phyloP scores from a whole-genome alignment of 2,797 vertebrate species.

The Malurus leucopterus region DNA sequence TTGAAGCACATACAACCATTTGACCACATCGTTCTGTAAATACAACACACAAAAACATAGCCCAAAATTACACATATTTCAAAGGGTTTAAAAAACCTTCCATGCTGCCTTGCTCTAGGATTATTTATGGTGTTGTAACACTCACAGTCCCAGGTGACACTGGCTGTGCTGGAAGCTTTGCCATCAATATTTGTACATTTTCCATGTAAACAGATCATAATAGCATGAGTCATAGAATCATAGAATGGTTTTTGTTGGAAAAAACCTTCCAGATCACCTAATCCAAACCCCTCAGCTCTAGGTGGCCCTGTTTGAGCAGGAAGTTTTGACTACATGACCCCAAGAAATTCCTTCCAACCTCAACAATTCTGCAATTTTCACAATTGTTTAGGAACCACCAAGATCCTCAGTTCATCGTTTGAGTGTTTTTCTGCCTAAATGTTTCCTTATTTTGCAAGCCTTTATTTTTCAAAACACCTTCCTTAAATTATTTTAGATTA shows the following conservation, averaged over 20 bases:
- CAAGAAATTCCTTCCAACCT: not conserved
- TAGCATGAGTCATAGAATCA: not conserved
- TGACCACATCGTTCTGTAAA: not conserved
- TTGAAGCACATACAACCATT: not conserved
- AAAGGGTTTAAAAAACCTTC: not conserved
- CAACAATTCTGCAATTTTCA: not conserved
- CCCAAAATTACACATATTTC: not conserved
- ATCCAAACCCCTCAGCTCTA: accelerated
- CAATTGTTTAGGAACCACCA: not conserved
- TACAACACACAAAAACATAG: not conserved
- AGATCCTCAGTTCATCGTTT: not conserved
- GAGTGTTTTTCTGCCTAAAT: not conserved
- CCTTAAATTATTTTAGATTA: not conserved
- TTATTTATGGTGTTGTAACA: not conserved
- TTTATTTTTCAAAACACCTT: not conserved
- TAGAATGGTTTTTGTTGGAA: not conserved
- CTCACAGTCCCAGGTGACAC: not conserved
- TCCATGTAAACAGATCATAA: not conserved
- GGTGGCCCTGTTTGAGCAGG: not conserved
- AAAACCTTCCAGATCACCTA: not conserved
- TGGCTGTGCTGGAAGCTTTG: not conserved
- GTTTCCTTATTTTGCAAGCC: not conserved
- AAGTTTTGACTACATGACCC: not conserved
- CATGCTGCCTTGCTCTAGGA: not conserved
- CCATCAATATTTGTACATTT: not conserved